phyloP scores from a whole-genome alignment of 2,888 invertebrate species.

The Cryptosula pallasiana region DNA sequence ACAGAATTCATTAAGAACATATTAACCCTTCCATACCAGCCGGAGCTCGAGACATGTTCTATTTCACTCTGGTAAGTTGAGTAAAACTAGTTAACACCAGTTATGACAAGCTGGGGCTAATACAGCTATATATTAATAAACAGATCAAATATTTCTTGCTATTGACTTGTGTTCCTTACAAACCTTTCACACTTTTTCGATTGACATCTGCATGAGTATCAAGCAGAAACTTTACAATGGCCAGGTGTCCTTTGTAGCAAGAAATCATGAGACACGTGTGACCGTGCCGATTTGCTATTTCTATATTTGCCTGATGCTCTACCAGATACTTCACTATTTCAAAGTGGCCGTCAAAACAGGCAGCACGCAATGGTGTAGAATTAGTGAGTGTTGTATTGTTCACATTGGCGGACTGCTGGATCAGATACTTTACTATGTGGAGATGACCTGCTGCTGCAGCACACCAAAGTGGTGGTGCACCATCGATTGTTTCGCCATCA shows the following conservation, averaged over 20 bases:
- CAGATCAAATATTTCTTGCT: background rate
- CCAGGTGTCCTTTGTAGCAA: slow-evolving; percentile 88
- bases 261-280: slow-evolving; percentile 98
- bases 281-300: slow-evolving; percentile 77
- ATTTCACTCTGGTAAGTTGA: too few relatives aligned
- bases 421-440: slow-evolving; percentile 75
- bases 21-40: too few relatives aligned
- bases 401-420: slow-evolving; percentile 74
- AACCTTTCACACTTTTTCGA: slow-evolving; percentile 64
- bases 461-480: slow-evolving; percentile 94
- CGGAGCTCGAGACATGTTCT: too few relatives aligned
- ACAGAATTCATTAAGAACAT: too few relatives aligned
- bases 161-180: background rate
- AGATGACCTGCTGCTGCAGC: slow-evolving; percentile 93
- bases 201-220: slow-evolving; percentile 84
- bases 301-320: slow-evolving; percentile 87
- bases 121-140: background rate
- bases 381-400: slow-evolving; percentile 68
- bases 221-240: slow-evolving; percentile 82
- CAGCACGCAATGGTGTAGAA: slow-evolving; percentile 52
- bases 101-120: too few relatives aligned
- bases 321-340: slow-evolving; percentile 77
- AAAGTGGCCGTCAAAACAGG: slow-evolving; percentile 53
- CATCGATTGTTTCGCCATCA: slow-evolving; percentile 94
- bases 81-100: too few relatives aligned